Evolutionary conservation across 2,113 vertebrate genomes (phyloP).

Genomic region (Isurus oxyrinchus): DNA sequence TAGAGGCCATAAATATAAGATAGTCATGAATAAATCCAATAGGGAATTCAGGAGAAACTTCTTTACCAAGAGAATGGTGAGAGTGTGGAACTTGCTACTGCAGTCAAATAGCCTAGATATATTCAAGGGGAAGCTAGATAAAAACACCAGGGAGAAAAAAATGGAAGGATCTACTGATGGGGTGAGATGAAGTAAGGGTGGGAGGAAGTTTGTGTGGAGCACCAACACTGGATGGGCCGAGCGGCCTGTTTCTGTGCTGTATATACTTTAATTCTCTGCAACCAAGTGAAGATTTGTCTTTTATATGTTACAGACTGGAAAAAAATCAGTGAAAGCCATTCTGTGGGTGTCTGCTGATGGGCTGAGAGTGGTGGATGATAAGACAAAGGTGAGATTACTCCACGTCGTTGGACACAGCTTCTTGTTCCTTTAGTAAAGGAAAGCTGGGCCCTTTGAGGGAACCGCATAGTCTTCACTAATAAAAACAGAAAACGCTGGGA

Average conservation of each 20-base stretch:
- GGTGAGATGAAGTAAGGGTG: no score
- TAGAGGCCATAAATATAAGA: background rate
- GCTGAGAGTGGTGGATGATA: constrained; percentile 84
- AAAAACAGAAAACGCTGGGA: no score
- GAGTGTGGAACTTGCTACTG: background rate
- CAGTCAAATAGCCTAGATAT: background rate
- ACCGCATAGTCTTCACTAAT: no score
- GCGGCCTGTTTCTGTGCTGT: background rate
- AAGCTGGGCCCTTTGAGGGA: background rate
- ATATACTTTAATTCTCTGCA: background rate
- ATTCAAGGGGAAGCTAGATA: background rate
- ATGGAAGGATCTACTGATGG: background rate
- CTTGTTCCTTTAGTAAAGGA: background rate
- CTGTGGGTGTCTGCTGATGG: constrained; percentile 87
- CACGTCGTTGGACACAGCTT: background rate
- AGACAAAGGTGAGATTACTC: constrained; percentile 70
- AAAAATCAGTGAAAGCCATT: constrained; percentile 81
- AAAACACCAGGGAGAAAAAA: no score
- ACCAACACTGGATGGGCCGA: background rate
- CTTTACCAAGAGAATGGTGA: background rate
- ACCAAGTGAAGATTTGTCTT: background rate
- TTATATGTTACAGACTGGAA: constrained; percentile 64
- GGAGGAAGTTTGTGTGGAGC: background rate
- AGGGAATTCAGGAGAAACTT: background rate
- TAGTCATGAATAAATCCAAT: background rate